Evolutionary conservation across 2,888 invertebrate species (phyloP).

Genomic region (Tuta absoluta): DNA sequence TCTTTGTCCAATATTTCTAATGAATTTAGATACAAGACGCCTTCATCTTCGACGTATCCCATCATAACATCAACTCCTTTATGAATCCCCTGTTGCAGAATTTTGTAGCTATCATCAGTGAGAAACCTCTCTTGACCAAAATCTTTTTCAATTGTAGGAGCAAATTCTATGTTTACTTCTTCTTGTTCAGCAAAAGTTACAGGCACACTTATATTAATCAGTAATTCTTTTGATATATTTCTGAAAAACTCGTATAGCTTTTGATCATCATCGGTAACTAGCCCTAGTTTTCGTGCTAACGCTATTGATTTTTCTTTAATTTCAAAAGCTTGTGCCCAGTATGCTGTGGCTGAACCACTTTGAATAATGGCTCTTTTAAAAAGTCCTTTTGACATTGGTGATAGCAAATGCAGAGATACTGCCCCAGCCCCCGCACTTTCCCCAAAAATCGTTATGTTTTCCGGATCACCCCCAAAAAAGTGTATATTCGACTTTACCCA

Average conservation of each 20-base stretch:
- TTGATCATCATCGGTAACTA: constrained; percentile 52
- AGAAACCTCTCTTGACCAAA: constrained; percentile 58
- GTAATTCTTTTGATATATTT: constrained; percentile 46
- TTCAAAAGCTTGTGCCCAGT: constrained; percentile 68
- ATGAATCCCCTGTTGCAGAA: constrained; percentile 69
- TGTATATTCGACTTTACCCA: constrained; percentile 67
- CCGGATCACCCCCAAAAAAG: constrained; percentile 65
- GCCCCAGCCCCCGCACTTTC: constrained; percentile 66
- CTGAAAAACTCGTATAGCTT: constrained; percentile 57
- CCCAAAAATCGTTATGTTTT: constrained; percentile 71
- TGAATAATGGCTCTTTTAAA: constrained; percentile 82
- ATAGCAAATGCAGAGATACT: constrained; percentile 60
- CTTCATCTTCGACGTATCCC: constrained; percentile 87
- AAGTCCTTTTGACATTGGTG: constrained; percentile 69
- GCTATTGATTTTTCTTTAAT: constrained; percentile 71
- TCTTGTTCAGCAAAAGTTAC: constrained; percentile 38
- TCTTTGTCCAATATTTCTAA: constrained; percentile 36
- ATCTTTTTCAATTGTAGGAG: constrained; percentile 45
- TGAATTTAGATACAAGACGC: constrained; percentile 49
- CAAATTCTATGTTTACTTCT: neutral
- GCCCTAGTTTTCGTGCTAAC: constrained; percentile 54
- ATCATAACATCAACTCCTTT: constrained; percentile 83
- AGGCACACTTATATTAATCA: constrained; percentile 42
- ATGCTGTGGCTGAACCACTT: constrained; percentile 84
- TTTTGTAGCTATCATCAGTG: constrained; percentile 51